phyloP scores from a whole-genome alignment of 2,888 invertebrate genomes.

The Margaritifera margaritifera region DNA sequence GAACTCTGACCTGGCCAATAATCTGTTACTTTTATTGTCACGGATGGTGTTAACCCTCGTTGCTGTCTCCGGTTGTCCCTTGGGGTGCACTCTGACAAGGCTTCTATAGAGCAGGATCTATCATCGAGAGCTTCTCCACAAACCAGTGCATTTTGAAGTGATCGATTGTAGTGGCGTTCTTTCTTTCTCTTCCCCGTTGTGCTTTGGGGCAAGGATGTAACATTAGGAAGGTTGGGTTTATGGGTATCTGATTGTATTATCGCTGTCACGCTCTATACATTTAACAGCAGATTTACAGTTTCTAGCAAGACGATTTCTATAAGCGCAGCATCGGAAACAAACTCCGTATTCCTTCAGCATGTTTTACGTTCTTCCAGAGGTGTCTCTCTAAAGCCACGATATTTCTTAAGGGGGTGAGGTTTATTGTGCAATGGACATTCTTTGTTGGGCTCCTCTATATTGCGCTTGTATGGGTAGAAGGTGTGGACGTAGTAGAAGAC shows the following conservation, averaged over 20 bases:
- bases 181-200: too few species aligned
- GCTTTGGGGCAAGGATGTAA: too few species aligned
- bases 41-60: slow-evolving; percentile 9
- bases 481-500: too few species aligned
- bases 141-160: slow-evolving; percentile 17
- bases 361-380: not conserved
- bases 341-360: not conserved
- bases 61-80: not conserved
- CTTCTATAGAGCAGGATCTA: slow-evolving; percentile 17
- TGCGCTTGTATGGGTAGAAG: too few species aligned
- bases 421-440: not conserved
- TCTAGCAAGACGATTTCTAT: not conserved
- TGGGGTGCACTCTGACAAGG: slow-evolving; percentile 10
- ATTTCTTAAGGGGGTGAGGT: not conserved
- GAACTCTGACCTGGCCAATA: too few species aligned
- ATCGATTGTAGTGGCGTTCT: too few species aligned
- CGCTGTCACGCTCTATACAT: too few species aligned
- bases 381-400: not conserved
- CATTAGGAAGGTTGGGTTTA: too few species aligned
- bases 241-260: too few species aligned
- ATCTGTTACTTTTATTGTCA: too few species aligned
- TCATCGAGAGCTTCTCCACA: slow-evolving; percentile 10
- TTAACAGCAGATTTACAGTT: too few species aligned
- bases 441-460: too few species aligned
- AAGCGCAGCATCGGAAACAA: not conserved